Evolutionary conservation across 2,113 vertebrate species (phyloP), one percentile per base, ranked within the genome.

Genomic region (Tachysurus vachellii): DNA sequence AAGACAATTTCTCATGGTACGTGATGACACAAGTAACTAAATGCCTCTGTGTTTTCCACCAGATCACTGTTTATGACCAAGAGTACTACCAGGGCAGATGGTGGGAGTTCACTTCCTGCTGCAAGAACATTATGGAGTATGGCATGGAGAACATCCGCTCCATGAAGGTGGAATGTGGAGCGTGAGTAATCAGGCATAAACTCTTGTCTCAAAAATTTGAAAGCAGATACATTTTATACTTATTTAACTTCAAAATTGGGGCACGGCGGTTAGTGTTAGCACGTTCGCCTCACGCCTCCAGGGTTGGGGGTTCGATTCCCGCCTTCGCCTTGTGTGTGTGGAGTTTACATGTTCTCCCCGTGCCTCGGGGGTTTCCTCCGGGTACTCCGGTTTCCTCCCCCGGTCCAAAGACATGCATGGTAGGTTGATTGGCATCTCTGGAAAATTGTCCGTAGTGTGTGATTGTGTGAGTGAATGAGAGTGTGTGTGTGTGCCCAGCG

Each of bases 11-110:
- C 68, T 57, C 31, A 47, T n/a, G 54, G 42, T 68, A 66, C 1
- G 4, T 50, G 47, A 50, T 50, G 47, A 68, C 21, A n/a, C 5
- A 0, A 12, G 16, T 62, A 19, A 16, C 31, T 85, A 31, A 31
- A 50, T n/a, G 26, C 53, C 17, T 84, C 11, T 82, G 2, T 85
- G 71, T 90, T 92, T 85, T 79, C 93, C 75, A 98, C 36, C 94
- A 99, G 97, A 97, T 99, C 93, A 99, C 97, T 0, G 96, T 97
- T 91, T 99, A 99, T 8, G 97, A 99, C 87, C 98, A 99, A 94
- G 97, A 99, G 92, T 95, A 96, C 92, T 99, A 98, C 94, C 98
- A 99, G 93, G 98, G 98, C 83, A 98, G 96, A 91, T 96, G 97
- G 89, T 96, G 97, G 96, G 97, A 99, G 93, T 99, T 99, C 92